phyloP scores from a whole-genome alignment of 2,113 vertebrate genomes.

The Onychostruthus taczanowskii region DNA sequence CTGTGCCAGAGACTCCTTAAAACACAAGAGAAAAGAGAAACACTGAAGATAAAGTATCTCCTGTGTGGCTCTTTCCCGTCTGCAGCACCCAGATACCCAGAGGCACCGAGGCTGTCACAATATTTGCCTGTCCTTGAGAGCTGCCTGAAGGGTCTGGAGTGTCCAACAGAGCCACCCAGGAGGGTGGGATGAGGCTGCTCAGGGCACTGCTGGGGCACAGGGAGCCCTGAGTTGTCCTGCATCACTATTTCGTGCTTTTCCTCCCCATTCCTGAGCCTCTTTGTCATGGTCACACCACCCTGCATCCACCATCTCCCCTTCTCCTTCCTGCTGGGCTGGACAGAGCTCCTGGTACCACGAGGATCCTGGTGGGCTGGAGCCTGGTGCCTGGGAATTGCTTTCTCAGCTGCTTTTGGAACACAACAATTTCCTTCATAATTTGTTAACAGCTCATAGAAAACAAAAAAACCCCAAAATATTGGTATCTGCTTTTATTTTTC shows the following conservation, averaged over 20 bases:
- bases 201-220: neutral
- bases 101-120: neutral
- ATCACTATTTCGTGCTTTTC: neutral
- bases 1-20: constrained; percentile 8
- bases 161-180: fast-evolving
- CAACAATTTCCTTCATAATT: neutral
- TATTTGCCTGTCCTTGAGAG: neutral
- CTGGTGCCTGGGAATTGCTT: neutral
- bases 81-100: neutral
- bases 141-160: neutral
- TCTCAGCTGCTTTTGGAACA: constrained; percentile 8
- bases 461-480: neutral
- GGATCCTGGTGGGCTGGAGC: neutral
- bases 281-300: neutral
- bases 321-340: neutral
- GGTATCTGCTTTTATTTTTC: neutral
- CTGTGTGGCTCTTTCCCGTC: neutral
- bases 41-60: neutral
- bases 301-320: neutral
- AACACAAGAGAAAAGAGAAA: neutral
- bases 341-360: neutral
- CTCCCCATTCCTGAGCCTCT: neutral
- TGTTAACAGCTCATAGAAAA: neutral
- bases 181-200: neutral
- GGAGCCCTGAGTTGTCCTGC: neutral